phyloP scores from a whole-genome alignment of 1,140 invertebrate species.

The Dryas iulia region DNA sequence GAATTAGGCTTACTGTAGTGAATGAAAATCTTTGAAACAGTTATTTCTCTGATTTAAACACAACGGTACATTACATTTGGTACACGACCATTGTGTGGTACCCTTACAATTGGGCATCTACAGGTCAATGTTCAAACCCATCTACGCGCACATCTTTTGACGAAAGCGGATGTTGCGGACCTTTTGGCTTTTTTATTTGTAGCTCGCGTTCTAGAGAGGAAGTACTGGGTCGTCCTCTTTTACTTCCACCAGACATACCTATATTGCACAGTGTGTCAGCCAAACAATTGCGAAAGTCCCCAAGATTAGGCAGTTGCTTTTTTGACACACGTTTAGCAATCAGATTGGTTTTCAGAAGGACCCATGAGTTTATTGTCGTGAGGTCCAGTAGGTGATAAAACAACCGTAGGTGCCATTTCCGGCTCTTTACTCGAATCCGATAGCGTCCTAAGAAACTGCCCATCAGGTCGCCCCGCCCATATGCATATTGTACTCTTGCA shows the following conservation, averaged over 20 bases:
- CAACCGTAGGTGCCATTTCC: conserved; percentile 41
- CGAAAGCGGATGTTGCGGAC: conserved; percentile 33
- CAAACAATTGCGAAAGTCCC: conserved; percentile 45
- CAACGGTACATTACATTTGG: conserved; percentile 42
- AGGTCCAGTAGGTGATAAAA: conserved; percentile 41
- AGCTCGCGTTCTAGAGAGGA: conserved; percentile 34
- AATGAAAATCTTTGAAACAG: conserved; percentile 48
- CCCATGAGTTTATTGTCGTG: conserved; percentile 37
- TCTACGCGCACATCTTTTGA: conserved; percentile 37
- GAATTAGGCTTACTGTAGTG: conserved; percentile 36
- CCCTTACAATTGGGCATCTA: conserved; percentile 45
- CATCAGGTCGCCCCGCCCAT: conserved; percentile 51
- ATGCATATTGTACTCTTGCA: too few species aligned
- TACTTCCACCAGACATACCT: conserved; percentile 29
- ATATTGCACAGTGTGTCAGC: conserved; percentile 47
- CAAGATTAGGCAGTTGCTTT: conserved; percentile 44
- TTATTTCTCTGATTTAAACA: conserved; percentile 45
- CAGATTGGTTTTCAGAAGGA: conserved; percentile 39
- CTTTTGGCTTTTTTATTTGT: conserved; percentile 37
- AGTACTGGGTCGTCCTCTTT: conserved; percentile 28
- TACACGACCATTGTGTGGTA: conserved; percentile 40
- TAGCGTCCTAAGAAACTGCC: conserved; percentile 62
- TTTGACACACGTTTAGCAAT: conserved; percentile 38
- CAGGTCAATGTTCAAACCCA: conserved; percentile 35
- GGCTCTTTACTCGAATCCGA: conserved; percentile 38